These are phyloP conservation scores for Oryzaephilus surinamensis DNA, from an alignment of 1,140 invertebrate genomes.

Conservation along the genomic window DNA sequence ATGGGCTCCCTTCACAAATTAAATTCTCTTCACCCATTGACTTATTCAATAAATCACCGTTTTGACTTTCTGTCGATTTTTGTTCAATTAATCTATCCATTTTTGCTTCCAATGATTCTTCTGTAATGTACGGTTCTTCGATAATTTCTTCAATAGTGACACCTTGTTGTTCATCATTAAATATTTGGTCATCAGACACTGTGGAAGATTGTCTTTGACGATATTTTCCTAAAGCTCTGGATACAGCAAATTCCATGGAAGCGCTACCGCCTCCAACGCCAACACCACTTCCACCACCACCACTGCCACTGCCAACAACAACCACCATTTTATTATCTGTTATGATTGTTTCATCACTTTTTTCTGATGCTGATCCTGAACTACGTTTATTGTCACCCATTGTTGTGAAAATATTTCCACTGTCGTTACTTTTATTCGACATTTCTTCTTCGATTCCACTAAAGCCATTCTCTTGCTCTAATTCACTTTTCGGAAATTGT, in stretches of 20 bases:
- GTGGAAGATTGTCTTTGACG: slow-evolving; percentile 62
- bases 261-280: too few species aligned
- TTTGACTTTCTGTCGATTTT: slow-evolving; percentile 36
- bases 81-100: slow-evolving; percentile 32
- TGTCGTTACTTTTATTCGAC: slow-evolving; percentile 47
- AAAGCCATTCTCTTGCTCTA: slow-evolving; percentile 39
- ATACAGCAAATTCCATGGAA: slow-evolving; percentile 75
- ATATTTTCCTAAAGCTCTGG: slow-evolving; percentile 70
- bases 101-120: slow-evolving; percentile 34
- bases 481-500: slow-evolving; percentile 34
- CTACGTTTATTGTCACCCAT: slow-evolving; percentile 60
- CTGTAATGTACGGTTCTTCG: slow-evolving; percentile 17
- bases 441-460: slow-evolving; percentile 47
- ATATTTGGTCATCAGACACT: slow-evolving; percentile 50
- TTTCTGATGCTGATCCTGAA: slow-evolving; percentile 41
- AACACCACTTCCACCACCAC: too few species aligned
- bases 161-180: slow-evolving; percentile 37
- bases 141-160: slow-evolving; percentile 38
- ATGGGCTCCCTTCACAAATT: slow-evolving; percentile 45
- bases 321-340: slow-evolving; percentile 36
- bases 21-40: slow-evolving; percentile 1
- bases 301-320: too few species aligned
- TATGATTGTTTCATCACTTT: slow-evolving; percentile 37
- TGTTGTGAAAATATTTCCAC: slow-evolving; percentile 58
- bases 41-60: slow-evolving; percentile 33